These are phyloP conservation scores for Xestia sexstrigata DNA, from an alignment of 2,888 invertebrate species.

Conservation along the genomic window DNA sequence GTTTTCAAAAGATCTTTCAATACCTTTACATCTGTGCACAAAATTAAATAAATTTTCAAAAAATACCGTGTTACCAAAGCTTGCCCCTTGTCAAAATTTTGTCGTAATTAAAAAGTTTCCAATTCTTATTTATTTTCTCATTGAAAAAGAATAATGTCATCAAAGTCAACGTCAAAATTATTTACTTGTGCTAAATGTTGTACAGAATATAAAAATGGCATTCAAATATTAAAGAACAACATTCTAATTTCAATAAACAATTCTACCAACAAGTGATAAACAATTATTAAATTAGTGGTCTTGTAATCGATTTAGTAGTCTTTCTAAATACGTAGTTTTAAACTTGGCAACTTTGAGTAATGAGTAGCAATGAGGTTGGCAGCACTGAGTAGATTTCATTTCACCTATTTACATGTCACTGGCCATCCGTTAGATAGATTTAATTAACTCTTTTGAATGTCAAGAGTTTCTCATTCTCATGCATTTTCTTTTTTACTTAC, in stretches of 20 bases:
- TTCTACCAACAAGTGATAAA: neutral
- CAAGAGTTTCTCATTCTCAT: neutral
- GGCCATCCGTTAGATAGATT: slow-evolving; percentile 26
- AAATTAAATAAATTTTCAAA: neutral
- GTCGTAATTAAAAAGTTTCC: neutral
- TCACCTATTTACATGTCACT: slow-evolving; percentile 41
- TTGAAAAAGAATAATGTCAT: neutral
- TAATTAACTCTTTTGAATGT: slow-evolving; percentile 20
- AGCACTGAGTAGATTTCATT: slow-evolving; percentile 34
- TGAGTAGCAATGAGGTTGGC: slow-evolving; percentile 36
- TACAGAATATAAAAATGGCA: neutral
- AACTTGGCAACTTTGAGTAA: slow-evolving; percentile 37
- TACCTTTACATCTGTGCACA: neutral
- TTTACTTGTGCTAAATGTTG: neutral
- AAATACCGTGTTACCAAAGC: neutral
- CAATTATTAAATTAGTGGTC: neutral
- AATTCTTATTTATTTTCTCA: neutral
- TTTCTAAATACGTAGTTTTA: slow-evolving; percentile 21
- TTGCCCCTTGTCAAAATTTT: neutral
- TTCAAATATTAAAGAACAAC: neutral
- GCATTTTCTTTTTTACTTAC: slow-evolving; percentile 28
- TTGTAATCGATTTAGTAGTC: neutral
- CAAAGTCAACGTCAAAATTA: neutral
- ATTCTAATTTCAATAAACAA: neutral
- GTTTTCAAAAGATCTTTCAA: neutral